Percentiles rank a stretch among this genome's conserved stretches.
These are phyloP conservation scores for Dryococelus australis DNA, from an alignment of 2,888 invertebrate genomes.

Conservation along the genomic window DNA sequence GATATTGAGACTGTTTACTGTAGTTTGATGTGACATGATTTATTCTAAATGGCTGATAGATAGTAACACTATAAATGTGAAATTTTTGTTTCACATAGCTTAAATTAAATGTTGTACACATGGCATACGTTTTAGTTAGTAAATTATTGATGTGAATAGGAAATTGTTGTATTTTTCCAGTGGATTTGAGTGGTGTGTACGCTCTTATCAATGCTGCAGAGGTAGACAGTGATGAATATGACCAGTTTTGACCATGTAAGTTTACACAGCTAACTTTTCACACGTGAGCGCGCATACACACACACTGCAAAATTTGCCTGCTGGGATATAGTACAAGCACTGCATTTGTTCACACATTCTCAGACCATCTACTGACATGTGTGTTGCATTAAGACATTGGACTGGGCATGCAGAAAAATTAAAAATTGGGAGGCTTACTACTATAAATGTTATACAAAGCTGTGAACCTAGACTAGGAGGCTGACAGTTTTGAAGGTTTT, in stretches of 20 bases:
- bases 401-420: not conserved
- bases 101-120: no score
- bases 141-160: not conserved
- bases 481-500: no score
- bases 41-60: no score
- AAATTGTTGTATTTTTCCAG: not conserved
- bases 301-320: not conserved
- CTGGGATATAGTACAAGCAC: not conserved
- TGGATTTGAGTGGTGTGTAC: not conserved
- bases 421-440: not conserved
- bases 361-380: not conserved
- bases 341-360: not conserved
- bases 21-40: no score
- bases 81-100: no score
- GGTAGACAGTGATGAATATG: slow-evolving; percentile 16
- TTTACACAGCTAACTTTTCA: not conserved
- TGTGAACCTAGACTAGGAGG: not conserved
- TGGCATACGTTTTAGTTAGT: no score
- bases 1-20: no score
- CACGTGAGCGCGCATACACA: not conserved
- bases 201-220: not conserved
- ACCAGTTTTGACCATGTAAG: not conserved
- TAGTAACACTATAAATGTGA: no score
- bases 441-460: not conserved
- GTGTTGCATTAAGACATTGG: not conserved